Conservation (phyloP, 2,797 vertebrate genomes). For the Octomys mimax region DNA sequence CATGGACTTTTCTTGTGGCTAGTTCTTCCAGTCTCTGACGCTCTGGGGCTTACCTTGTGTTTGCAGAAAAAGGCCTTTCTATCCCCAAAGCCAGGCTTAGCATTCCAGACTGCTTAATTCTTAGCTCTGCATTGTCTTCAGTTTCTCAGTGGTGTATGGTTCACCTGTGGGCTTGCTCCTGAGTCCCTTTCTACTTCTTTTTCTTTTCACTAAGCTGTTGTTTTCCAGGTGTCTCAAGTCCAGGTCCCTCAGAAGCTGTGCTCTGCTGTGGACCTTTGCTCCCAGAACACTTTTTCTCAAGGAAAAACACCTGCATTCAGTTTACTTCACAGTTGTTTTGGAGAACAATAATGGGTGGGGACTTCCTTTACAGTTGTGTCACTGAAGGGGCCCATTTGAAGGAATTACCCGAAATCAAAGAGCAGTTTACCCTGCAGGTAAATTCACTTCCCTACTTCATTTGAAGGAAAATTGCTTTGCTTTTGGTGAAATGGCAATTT, state of each 20-base stretch:
- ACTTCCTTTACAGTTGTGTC: constrained; percentile 63
- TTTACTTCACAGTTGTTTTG: constrained; percentile 57
- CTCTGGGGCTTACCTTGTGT: neutral
- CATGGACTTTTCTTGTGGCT: neutral
- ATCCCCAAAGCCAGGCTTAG: neutral
- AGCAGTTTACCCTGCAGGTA: constrained; percentile 28
- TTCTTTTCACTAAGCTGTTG: neutral
- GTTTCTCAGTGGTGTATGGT: neutral
- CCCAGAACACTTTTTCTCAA: constrained; percentile 57
- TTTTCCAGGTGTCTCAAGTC: neutral
- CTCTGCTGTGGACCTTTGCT: neutral
- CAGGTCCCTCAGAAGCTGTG: neutral
- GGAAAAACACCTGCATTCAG: constrained; percentile 59
- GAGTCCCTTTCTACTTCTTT: neutral
- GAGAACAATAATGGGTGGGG: constrained; percentile 58
- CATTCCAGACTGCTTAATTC: neutral
- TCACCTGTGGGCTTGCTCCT: neutral
- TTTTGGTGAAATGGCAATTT: constrained; percentile 64
- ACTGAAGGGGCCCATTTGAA: constrained; percentile 9
- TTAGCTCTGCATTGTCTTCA: neutral
- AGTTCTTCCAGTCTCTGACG: neutral
- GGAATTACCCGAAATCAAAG: constrained; percentile 55
- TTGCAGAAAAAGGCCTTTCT: neutral
- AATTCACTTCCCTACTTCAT: constrained; percentile 44
- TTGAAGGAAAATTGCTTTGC: constrained; percentile 55